phyloP scores from a whole-genome alignment of 1,140 invertebrate species.

The Listronotus oregonensis region DNA sequence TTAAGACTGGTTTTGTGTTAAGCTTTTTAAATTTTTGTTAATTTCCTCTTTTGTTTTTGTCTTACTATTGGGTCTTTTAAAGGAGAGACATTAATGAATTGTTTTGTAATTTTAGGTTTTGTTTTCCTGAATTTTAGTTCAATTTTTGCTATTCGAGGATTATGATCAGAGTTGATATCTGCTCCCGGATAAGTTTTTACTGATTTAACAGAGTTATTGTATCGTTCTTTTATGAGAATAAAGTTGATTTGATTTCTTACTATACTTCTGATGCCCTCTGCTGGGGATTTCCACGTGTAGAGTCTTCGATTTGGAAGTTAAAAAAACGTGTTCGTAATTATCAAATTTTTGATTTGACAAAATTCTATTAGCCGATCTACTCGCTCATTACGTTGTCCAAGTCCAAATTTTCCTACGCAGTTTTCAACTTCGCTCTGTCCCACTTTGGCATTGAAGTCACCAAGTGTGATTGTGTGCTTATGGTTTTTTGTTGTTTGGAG shows the following conservation, averaged over 20 bases:
- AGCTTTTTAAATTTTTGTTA: too few species aligned
- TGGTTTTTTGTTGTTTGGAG: constrained; percentile 17
- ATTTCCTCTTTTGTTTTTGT: too few species aligned
- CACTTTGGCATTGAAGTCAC: constrained; percentile 48
- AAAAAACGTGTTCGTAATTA: constrained; percentile 49
- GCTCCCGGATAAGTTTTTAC: constrained; percentile 44
- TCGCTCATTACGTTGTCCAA: constrained; percentile 47
- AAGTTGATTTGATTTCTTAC: constrained; percentile 52
- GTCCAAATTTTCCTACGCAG: constrained; percentile 34
- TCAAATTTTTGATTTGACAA: constrained; percentile 47
- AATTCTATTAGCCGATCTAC: constrained; percentile 47
- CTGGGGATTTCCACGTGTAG: constrained; percentile 54
- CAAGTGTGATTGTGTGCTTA: constrained; percentile 39
- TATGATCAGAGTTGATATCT: constrained; percentile 48
- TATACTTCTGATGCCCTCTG: constrained; percentile 40
- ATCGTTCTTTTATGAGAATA: constrained; percentile 47
- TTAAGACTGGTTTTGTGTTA: too few species aligned
- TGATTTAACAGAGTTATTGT: constrained; percentile 44
- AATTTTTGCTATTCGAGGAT: constrained; percentile 16
- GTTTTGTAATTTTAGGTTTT: too few species aligned
- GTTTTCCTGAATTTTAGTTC: not conserved
- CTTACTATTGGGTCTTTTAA: too few species aligned
- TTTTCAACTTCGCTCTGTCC: constrained; percentile 28
- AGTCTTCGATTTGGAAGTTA: constrained; percentile 46
- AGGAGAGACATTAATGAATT: too few species aligned